Base-by-base conservation (phyloP, 2,888 invertebrate genomes). In the Drosophila atripex region DNA sequence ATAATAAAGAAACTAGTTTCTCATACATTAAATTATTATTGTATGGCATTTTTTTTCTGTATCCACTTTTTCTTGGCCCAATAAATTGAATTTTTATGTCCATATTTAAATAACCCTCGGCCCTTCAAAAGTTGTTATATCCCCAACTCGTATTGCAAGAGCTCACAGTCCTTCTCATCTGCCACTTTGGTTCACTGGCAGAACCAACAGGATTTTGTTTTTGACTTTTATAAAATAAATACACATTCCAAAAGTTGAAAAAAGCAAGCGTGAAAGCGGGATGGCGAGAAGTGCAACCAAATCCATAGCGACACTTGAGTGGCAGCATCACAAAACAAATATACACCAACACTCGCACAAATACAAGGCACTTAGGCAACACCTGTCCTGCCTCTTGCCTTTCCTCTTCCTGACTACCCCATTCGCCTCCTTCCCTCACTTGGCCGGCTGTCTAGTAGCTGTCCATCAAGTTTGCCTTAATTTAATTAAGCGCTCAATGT, bases 401-500 rank as follows among this genome's bases (percentile, higher is more conserved):
- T 8, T 9, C 14, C 3, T 1, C 14, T 23, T 5, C 49, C 49
- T 21, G 25, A 21, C 52, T 28, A 53, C 9, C 23, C 52, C 21
- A 16, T 25, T 12, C 23, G n/a, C 45, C 32, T 53, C 47, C 58
- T 43, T 18, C 7, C 25, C 59, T 30, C 55, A 18, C 58, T 59
- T 54, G 84, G 55, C 84, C 78, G 88, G 71, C 83, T 85, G 88
- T 83, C 83, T 88, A 74, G 86, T 86, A 74, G 86, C 88, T 88
- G 86, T 86, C 86, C 88, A 88, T 84, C 83, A 86, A 79, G 74
- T 54, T 72, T 73, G 71, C 71, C 86, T 84, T 85, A 85, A 85
- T 85, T 88, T 80, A 85, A 85, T 85, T 85, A 88, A 78, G 88
- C 86, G 77, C 85, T 86, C 85, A 83, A 88, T 83, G 84, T 88